Percentiles rank a stretch among this genome's conserved stretches.
These are phyloP conservation scores for Planiliza haematocheilus DNA, from an alignment of 2,113 vertebrate species.

Conservation along the genomic window DNA sequence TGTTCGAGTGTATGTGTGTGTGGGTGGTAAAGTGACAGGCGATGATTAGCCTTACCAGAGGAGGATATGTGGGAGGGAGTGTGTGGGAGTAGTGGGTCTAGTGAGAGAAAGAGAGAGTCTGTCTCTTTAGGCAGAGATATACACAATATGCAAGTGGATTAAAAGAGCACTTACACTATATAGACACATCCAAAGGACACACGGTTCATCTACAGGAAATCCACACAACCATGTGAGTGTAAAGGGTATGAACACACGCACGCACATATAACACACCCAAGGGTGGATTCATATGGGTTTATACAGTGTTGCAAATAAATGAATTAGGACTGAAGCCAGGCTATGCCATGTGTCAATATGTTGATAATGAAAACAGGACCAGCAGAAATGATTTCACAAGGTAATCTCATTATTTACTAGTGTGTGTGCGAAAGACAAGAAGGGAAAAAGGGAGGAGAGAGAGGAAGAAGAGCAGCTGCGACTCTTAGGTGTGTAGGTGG, in stretches of 20 bases:
- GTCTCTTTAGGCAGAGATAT: slow-evolving; percentile 61
- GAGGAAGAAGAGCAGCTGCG: slow-evolving; percentile 62
- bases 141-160: slow-evolving; percentile 70
- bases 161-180: slow-evolving; percentile 59
- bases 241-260: not conserved
- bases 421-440: slow-evolving; percentile 19
- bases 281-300: slow-evolving; percentile 32
- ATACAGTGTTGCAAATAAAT: slow-evolving; percentile 5
- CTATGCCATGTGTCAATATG: slow-evolving; percentile 8
- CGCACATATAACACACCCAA: not conserved
- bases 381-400: slow-evolving; percentile 36
- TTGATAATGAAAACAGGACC: slow-evolving; percentile 44
- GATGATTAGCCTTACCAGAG: slow-evolving; percentile 78
- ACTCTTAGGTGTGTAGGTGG: slow-evolving; percentile 77
- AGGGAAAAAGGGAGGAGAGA: slow-evolving; percentile 22
- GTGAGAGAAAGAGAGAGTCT: slow-evolving; percentile 41
- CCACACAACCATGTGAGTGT: slow-evolving; percentile 10
- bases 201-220: slow-evolving; percentile 43
- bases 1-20: slow-evolving; percentile 17
- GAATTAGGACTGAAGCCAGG: not conserved
- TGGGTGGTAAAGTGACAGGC: slow-evolving; percentile 77
- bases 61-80: slow-evolving; percentile 75
- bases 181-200: slow-evolving; percentile 40
- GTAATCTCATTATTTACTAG: slow-evolving; percentile 49
- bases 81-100: slow-evolving; percentile 73